Base-by-base conservation (phyloP, 2,113 vertebrate species). In the Cyanocitta stelleri region DNA sequence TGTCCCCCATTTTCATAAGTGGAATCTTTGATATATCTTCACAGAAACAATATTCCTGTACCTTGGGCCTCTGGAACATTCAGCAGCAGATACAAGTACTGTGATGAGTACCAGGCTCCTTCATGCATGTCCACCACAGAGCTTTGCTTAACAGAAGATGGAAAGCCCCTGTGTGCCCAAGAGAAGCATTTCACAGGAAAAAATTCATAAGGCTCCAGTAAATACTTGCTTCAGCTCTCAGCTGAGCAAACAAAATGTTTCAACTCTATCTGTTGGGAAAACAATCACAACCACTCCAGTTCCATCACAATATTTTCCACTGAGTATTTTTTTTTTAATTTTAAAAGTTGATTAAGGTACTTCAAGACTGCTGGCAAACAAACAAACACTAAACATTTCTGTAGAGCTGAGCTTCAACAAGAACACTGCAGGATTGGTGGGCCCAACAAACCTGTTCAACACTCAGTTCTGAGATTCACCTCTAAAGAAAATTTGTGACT, bases 401-500 rank as follows among this genome's bases (percentile, higher is more conserved):
- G 52, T 46, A 61, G 16, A 85, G 24, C 10, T 49, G 58, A 23
- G n/a, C 22, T 75, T 75, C 33, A 73, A 37, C 14, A 66, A 37
- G 26, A 24, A 30, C 7, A 13, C 74, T 82, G 54, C 58, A 64
- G 39, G 24, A 90, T 0, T 73, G 56, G 66, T 62, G 77, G 56
- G 83, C 41, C 19, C 29, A 92, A 73, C 37, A 89, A 85, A 91
- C 54, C n/a, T 41, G 13, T 72, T 68, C 37, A 61, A 59, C 19
- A 23, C 24, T 59, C 56, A 41, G 33, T 26, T 66, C 80, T 56
- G 66, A 84, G 49, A 85, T 76, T 87, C 58, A 88, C 41, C 29
- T 54, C n/a, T 35, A 16, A 71, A 79, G 54, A 81, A 91, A 66
- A 84, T 33, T 22, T 68, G 66, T 96, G 96, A 96, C 72, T 96